phyloP scores from a whole-genome alignment of 2,113 vertebrate species.

The Heterochromis multidens region DNA sequence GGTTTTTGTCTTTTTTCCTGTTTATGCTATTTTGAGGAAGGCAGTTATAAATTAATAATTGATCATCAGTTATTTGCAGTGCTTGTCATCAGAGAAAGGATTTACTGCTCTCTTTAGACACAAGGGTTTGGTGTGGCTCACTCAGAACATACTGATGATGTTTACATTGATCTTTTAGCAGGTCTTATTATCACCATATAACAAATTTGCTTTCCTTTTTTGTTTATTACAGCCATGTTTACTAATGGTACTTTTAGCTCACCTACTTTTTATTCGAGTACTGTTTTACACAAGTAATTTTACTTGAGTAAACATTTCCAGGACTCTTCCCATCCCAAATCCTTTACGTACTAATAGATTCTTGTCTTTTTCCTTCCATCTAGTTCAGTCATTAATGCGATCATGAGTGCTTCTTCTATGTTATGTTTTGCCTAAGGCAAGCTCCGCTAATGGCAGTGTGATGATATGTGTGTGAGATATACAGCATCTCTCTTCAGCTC shows the following conservation, averaged over 20 bases:
- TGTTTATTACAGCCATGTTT: background rate
- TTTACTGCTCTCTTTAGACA: too few species aligned
- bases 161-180: too few species aligned
- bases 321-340: background rate
- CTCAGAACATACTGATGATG: background rate
- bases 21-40: too few species aligned
- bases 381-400: slow-evolving; percentile 17
- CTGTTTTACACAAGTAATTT: background rate
- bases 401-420: background rate
- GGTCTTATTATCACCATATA: background rate
- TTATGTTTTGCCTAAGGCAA: slow-evolving; percentile 14
- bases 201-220: background rate
- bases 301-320: background rate
- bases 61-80: too few species aligned
- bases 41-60: too few species aligned
- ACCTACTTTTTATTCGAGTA: background rate
- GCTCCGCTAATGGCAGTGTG: slow-evolving; percentile 8
- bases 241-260: background rate
- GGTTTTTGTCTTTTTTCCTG: too few species aligned
- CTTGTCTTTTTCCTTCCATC: background rate
- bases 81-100: too few species aligned
- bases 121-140: background rate
- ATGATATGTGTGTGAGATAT: slow-evolving; percentile 19
- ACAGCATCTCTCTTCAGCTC: background rate
- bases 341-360: background rate